Base-by-base conservation (phyloP, 2,888 invertebrate species). In the Polydrusus cervinus region DNA sequence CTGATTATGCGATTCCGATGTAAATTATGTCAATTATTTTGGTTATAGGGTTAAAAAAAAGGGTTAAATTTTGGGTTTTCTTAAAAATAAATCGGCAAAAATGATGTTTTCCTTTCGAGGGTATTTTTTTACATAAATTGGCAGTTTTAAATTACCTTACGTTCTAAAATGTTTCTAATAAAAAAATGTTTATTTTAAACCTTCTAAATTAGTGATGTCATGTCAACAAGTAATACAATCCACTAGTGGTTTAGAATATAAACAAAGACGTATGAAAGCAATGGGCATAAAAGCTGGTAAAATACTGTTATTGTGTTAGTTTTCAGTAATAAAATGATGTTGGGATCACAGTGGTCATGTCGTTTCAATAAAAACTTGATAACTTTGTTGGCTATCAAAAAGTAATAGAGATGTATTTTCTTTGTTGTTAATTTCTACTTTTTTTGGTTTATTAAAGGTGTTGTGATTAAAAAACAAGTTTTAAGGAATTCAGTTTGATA, bases 1-100 rank as follows among this genome's bases (percentile, higher is more conserved):
- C 30, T 51, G 51, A 71, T 71, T 55, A 38, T 55, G 51, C 65
- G 38, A 49, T 34, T 47, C 49, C 25, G 64, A 64, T 64, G 16
- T 45, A 13, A 10, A 62, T 30, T 20, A 64, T 49, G 25, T 64
- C 47, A 34, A 49, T 45, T 30, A 62, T 62, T 62, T 25, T 45
- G 13, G 1, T 25, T 13, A 43, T 43, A 49, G 20, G 64, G 45
- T 64, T 64, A 3, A 30, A 14, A 34, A 45, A 55, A 65, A 45
- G n/a, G 53, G 30, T 49, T 64, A 16, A 25, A 14, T 64, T 64
- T 64, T 49, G 64, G 64, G 49, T 49, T 62, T 10, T 13, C 8
- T 16, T 9, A 0, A 51, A 60, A 38, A 16, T 10, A 60, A 60
- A 60, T 38, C 38, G 16, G 6, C 34, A 11, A 10, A 38, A 38